Percentiles rank a stretch among this genome's conserved stretches.
phyloP scores from a whole-genome alignment of 2,888 invertebrate species.

The Trileptium ribeirensis region DNA sequence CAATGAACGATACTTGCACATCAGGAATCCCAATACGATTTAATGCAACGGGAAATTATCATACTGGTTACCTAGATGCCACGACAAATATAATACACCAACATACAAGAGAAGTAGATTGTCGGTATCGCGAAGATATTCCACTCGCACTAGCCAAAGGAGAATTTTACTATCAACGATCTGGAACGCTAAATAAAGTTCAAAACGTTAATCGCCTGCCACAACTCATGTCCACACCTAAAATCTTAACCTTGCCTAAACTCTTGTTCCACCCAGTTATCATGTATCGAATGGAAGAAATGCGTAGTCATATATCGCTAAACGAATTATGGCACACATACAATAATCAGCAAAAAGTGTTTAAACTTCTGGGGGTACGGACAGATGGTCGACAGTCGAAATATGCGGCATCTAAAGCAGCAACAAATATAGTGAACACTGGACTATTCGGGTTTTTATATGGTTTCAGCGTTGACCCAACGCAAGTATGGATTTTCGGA shows the following conservation, averaged over 20 bases:
- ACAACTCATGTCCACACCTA: background rate
- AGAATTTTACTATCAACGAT: background rate
- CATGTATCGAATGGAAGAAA: background rate
- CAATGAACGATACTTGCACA: background rate
- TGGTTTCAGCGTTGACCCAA: background rate
- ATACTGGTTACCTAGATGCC: constrained; percentile 2
- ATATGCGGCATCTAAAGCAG: background rate
- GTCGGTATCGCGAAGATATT: background rate
- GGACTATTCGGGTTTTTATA: background rate
- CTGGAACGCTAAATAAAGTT: background rate
- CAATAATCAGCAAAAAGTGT: background rate
- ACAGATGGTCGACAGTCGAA: background rate
- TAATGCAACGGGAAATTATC: background rate
- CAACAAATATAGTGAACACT: background rate
- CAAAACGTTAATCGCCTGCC: background rate
- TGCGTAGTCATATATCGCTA: background rate
- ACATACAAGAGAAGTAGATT: background rate
- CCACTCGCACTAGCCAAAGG: background rate
- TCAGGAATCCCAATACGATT: background rate
- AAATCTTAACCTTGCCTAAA: background rate
- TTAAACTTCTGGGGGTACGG: background rate
- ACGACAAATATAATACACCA: constrained; percentile 1
- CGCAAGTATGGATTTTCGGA: background rate
- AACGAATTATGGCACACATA: background rate
- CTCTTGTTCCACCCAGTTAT: background rate